A percentile compares a stretch with the other conserved stretches of the same genome.
Evolutionary conservation across 2,888 invertebrate species (phyloP).

Genomic region (Apotomis turbidana): DNA sequence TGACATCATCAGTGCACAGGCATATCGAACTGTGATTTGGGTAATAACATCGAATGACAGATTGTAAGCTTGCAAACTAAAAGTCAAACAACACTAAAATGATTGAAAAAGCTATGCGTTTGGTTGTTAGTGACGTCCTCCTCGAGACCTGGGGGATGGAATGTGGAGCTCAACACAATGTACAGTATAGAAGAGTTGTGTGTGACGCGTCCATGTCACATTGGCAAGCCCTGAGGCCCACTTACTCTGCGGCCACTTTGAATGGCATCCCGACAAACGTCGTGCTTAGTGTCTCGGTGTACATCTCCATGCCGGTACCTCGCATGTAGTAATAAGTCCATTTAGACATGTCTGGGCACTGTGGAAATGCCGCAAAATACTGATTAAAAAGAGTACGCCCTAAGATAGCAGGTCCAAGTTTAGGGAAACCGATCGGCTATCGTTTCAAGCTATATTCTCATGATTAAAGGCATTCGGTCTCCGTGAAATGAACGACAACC

Average conservation of each 20-base stretch:
- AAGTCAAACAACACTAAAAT: conserved; percentile 54
- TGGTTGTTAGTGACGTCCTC: conserved; percentile 66
- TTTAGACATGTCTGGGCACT: conserved; percentile 98
- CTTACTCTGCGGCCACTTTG: conserved; percentile 99
- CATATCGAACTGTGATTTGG: conserved; percentile 50
- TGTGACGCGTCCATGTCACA: conserved; percentile 66
- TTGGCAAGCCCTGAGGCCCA: conserved; percentile 80
- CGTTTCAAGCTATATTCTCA: background rate
- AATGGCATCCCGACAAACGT: conserved; percentile 99
- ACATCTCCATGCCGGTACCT: conserved; percentile 99
- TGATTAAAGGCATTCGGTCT: too few species aligned
- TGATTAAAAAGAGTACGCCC: conserved; percentile 60
- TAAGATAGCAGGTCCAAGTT: conserved; percentile 38
- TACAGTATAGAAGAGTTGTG: conserved; percentile 60
- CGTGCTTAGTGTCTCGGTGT: conserved; percentile 98
- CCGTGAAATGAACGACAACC: background rate
- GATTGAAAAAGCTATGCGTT: conserved; percentile 69
- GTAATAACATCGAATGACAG: conserved; percentile 61
- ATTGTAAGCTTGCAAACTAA: conserved; percentile 70
- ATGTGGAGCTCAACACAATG: conserved; percentile 61
- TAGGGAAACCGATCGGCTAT: background rate
- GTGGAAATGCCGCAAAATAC: conserved; percentile 79
- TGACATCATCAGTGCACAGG: conserved; percentile 63
- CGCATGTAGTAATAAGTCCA: conserved; percentile 99
- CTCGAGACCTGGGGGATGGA: conserved; percentile 59